Conservation (phyloP, 2,888 invertebrate species). For the Orthonevra nobilis region DNA sequence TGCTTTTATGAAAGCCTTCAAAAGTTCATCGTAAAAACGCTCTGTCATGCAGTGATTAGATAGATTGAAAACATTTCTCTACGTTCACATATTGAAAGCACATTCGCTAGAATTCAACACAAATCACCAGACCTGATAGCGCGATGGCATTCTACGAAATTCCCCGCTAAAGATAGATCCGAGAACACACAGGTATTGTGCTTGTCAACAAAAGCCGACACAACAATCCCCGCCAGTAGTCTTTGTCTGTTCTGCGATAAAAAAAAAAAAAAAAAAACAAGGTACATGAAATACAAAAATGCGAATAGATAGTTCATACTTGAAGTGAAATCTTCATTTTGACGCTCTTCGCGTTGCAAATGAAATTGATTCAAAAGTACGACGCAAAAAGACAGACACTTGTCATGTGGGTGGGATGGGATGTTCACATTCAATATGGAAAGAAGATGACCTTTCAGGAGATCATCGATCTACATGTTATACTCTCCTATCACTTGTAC, state of each 20-base stretch:
- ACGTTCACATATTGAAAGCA: too few relatives aligned
- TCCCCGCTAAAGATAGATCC: too few relatives aligned
- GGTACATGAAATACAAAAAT: not conserved
- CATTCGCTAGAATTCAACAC: too few relatives aligned
- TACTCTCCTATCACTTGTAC: not conserved
- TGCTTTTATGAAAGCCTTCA: too few relatives aligned
- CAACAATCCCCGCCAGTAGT: too few relatives aligned
- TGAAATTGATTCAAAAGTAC: conserved; percentile 3
- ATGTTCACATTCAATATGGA: not conserved
- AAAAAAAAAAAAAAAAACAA: not conserved
- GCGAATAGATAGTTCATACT: conserved; percentile 3
- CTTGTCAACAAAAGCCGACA: not conserved
- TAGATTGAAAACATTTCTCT: too few relatives aligned
- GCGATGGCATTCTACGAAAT: too few relatives aligned
- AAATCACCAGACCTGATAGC: too few relatives aligned
- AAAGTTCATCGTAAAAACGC: too few relatives aligned
- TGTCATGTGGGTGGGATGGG: not conserved
- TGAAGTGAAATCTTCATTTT: conserved; percentile 15
- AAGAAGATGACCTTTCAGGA: not conserved
- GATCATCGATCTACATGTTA: conserved; percentile 32
- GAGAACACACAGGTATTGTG: too few relatives aligned
- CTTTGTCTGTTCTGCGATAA: not conserved
- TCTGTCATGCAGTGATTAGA: too few relatives aligned
- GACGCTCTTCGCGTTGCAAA: not conserved
- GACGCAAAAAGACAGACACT: conserved; percentile 3